Percentiles rank a stretch among this genome's conserved stretches.
phyloP scores from a whole-genome alignment of 2,888 invertebrate genomes.

The Prosopocoilus inquinatus region DNA sequence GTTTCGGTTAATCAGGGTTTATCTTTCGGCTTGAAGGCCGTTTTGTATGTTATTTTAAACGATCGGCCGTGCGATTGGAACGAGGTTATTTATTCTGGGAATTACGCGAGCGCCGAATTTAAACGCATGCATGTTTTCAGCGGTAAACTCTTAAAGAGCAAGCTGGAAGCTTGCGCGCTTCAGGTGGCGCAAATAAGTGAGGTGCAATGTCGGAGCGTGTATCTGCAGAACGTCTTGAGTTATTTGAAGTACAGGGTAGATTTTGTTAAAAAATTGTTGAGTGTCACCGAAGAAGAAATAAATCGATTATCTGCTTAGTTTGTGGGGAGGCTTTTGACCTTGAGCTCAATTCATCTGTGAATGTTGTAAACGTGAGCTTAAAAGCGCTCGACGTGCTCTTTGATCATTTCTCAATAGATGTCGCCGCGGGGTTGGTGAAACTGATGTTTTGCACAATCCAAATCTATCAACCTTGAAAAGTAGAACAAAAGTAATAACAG shows the following conservation, averaged over 20 bases:
- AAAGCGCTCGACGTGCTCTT: too few relatives aligned
- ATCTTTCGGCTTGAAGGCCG: conserved; percentile 63
- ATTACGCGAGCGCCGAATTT: conserved; percentile 19
- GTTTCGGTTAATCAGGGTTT: conserved; percentile 58
- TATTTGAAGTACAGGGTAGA: conserved; percentile 22
- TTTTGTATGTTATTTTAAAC: conserved; percentile 37
- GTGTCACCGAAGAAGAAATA: neutral
- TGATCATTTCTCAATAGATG: too few relatives aligned
- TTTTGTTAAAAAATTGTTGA: conserved; percentile 18
- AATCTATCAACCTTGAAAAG: too few relatives aligned
- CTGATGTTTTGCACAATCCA: too few relatives aligned
- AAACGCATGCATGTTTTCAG: conserved; percentile 18
- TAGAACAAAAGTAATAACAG: too few relatives aligned
- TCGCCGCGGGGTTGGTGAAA: too few relatives aligned
- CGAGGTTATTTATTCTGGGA: conserved; percentile 22
- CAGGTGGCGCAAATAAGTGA: neutral
- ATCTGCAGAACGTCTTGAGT: conserved; percentile 14
- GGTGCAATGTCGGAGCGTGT: conserved; percentile 5
- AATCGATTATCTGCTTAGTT: neutral
- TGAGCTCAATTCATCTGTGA: too few relatives aligned
- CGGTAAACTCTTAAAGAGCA: conserved; percentile 12
- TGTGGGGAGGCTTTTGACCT: too few relatives aligned
- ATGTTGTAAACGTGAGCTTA: too few relatives aligned
- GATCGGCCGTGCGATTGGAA: conserved; percentile 28
- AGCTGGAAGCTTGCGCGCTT: conserved; percentile 3